phyloP scores from a whole-genome alignment of 2,888 invertebrate species.

The Leistus spinibarbis region DNA sequence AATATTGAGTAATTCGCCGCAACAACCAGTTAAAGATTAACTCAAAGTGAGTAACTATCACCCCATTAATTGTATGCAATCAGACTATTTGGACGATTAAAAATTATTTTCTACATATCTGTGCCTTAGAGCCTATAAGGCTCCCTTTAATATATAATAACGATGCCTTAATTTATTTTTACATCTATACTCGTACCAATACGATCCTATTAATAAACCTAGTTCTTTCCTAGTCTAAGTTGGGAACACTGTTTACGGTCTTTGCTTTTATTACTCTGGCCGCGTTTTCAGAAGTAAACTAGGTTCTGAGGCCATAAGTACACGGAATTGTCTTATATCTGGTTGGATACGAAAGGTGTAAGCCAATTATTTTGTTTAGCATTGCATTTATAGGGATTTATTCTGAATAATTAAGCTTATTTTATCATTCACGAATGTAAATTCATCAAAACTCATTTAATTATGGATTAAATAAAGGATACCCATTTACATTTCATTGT shows the following conservation, averaged over 20 bases:
- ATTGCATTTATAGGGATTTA: conserved; percentile 29
- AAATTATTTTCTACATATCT: too few species aligned
- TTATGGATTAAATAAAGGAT: conserved; percentile 9
- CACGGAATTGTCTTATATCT: neutral
- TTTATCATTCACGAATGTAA: conserved; percentile 32
- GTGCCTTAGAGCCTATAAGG: too few species aligned
- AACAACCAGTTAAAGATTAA: conserved; percentile 16
- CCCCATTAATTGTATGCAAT: neutral
- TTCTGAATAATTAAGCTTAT: conserved; percentile 11
- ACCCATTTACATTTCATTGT: conserved; percentile 16
- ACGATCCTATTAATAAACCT: too few species aligned
- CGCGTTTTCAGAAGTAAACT: too few species aligned
- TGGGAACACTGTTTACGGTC: neutral
- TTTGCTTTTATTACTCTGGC: neutral
- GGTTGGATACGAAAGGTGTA: neutral
- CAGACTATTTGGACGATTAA: too few species aligned
- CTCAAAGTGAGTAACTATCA: neutral
- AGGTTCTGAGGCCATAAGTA: neutral
- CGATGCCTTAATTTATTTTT: too few species aligned
- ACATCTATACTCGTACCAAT: too few species aligned
- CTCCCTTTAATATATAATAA: too few species aligned
- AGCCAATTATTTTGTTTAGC: conserved; percentile 18
- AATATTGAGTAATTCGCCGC: conserved; percentile 60
- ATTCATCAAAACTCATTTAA: neutral
- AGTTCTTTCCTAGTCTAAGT: too few species aligned